Conservation (phyloP, 2,113 vertebrate genomes). For the Poeciliopsis occidentalis region DNA sequence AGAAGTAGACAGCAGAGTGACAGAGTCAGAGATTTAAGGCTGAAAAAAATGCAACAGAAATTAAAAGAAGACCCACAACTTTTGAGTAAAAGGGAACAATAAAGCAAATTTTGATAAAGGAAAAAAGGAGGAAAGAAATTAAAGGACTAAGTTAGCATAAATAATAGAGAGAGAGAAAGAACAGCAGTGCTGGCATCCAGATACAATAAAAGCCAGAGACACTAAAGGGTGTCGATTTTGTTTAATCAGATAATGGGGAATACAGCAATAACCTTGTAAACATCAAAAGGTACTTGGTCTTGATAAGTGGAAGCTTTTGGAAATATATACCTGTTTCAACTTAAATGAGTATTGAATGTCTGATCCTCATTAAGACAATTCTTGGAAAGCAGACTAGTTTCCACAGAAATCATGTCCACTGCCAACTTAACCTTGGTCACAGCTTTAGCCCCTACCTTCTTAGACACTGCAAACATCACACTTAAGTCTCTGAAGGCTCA, state of each 20-base stretch:
- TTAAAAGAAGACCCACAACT: background rate
- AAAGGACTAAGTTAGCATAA: background rate
- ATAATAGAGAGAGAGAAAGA: slow-evolving; percentile 7
- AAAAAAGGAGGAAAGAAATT: background rate
- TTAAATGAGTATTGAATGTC: background rate
- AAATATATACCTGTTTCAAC: no score
- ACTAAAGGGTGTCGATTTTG: background rate
- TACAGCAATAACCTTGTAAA: background rate
- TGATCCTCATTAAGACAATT: background rate
- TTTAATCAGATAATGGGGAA: background rate
- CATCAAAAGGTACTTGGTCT: background rate
- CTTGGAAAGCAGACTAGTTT: background rate
- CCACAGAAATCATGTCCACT: no score
- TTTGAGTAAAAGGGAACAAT: background rate
- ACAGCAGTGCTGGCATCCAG: slow-evolving; percentile 30
- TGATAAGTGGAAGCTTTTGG: background rate
- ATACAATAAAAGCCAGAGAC: slow-evolving; percentile 13
- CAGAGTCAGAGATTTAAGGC: slow-evolving; percentile 5
- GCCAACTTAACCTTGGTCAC: no score
- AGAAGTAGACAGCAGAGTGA: slow-evolving; percentile 27
- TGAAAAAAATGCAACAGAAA: background rate
- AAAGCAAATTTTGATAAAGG: slow-evolving; percentile 11
- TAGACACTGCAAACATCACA: no score
- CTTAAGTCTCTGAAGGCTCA: no score
- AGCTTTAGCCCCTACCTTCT: no score